Evolutionary conservation across 2,797 vertebrate species (phyloP), one percentile per base, ranked within the genome.

Genomic region (Neopelma chrysocephalum): DNA sequence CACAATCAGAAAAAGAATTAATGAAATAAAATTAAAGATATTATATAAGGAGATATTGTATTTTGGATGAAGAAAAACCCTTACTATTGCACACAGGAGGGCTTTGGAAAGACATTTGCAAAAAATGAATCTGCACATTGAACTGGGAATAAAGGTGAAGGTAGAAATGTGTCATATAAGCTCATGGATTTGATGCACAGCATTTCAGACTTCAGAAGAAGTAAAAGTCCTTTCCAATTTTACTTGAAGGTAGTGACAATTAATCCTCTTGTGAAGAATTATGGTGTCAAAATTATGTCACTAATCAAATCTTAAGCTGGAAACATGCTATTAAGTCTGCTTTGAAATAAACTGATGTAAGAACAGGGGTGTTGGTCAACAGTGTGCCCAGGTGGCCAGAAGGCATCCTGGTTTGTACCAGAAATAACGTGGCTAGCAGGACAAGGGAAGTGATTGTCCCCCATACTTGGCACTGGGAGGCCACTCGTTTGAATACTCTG

Each of bases 381-480:
- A 38, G 27, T 8, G n/a, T 25, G 9, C 6, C 14, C 15, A 22
- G 12, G 27, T 3, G 23, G 29, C 6, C 20, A 38, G 65, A 38
- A 34, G 8, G 20, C 9, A 31, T 38, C 6, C 16, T 57, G 71
- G 19, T 7, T 57, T 29, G 10, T n/a, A 15, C 12, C 23, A 38
- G n/a, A 38, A 50, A 4, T 12, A 6, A 32, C 34, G 32, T 19
- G 32, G 23, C 43, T 23, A 43, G 27, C 42, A 29, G 50, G 43
- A 29, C 5, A 17, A 29, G 27, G 11, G 13, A n/a, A n/a, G 23
- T 6, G 27, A 12, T 2, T 43, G 22, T 36, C 3, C 11, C 40
- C 9, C 23, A 16, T 8, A 7, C 0, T 43, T n/a, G n/a, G 23
- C 17, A 4, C 3, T 10, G 15, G 4, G 62, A 88, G 17, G 38